A percentile compares a stretch with the other conserved stretches of the same genome.
phyloP scores from a whole-genome alignment of 1,140 invertebrate species.

The Batillaria attramentaria region DNA sequence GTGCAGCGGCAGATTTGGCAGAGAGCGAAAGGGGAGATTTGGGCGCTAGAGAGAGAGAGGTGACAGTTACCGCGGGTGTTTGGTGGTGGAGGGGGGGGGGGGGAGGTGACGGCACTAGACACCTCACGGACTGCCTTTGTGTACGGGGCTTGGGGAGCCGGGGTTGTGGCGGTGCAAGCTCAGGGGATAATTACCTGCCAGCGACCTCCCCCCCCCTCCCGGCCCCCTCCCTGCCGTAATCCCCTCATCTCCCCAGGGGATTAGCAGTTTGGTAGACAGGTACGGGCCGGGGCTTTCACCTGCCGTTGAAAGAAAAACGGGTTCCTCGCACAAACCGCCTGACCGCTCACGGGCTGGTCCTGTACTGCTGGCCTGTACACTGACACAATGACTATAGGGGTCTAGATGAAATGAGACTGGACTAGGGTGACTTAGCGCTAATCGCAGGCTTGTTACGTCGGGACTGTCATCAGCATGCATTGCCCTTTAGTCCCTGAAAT shows the following conservation, averaged over 20 bases:
- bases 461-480: too few relatives aligned
- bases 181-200: conserved; percentile 21
- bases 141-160: not conserved
- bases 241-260: conserved; percentile 24
- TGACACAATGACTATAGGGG: too few relatives aligned
- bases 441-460: too few relatives aligned
- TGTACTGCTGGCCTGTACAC: too few relatives aligned
- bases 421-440: too few relatives aligned
- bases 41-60: too few relatives aligned
- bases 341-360: too few relatives aligned
- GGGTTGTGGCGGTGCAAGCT: conserved; percentile 3
- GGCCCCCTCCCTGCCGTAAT: conserved; percentile 6
- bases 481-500: too few relatives aligned
- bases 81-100: not conserved
- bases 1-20: too few relatives aligned
- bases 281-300: conserved; percentile 15
- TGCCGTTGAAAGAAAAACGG: not conserved
- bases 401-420: too few relatives aligned
- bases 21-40: too few relatives aligned
- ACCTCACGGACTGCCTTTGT: not conserved
- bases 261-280: conserved; percentile 6
- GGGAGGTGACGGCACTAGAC: not conserved
- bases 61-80: too few relatives aligned
- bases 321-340: not conserved
- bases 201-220: not conserved